A percentile compares a stretch with the other conserved stretches of the same genome.
Evolutionary conservation across 2,113 vertebrate species (phyloP).

Genomic region (Myiozetetes cayanensis): DNA sequence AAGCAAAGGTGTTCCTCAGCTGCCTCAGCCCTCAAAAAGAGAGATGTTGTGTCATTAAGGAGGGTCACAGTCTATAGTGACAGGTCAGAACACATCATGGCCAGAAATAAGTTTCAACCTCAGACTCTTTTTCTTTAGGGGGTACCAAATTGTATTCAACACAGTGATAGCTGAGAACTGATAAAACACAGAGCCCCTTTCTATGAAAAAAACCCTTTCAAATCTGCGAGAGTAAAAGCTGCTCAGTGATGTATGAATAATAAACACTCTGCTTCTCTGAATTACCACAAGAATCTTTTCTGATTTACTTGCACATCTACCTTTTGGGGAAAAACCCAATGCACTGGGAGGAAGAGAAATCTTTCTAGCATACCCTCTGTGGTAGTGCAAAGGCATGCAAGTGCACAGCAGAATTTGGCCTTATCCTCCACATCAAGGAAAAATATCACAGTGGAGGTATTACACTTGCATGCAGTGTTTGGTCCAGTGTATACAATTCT

Average conservation of each 20-base stretch:
- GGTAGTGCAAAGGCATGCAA: background rate
- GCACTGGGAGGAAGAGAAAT: background rate
- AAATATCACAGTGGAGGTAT: background rate
- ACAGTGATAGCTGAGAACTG: background rate
- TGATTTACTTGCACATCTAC: background rate
- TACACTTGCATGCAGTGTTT: background rate
- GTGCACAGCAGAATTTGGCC: background rate
- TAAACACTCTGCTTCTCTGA: background rate
- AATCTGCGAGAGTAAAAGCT: background rate
- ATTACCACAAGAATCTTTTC: background rate
- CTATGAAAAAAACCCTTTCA: background rate
- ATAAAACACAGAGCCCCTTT: background rate
- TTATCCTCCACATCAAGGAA: background rate
- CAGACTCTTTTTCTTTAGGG: background rate
- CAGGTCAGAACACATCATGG: background rate
- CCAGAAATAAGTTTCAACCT: background rate
- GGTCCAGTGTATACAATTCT: no score
- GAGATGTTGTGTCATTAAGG: background rate
- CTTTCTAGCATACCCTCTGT: background rate
- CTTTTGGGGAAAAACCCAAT: background rate
- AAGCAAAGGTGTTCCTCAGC: background rate
- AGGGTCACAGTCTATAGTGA: background rate
- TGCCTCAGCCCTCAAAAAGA: background rate
- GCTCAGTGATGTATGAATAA: background rate
- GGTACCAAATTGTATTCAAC: background rate